Conservation (phyloP, 64 coral and sea anemone species). For the Actinia tenebrosa region DNA sequence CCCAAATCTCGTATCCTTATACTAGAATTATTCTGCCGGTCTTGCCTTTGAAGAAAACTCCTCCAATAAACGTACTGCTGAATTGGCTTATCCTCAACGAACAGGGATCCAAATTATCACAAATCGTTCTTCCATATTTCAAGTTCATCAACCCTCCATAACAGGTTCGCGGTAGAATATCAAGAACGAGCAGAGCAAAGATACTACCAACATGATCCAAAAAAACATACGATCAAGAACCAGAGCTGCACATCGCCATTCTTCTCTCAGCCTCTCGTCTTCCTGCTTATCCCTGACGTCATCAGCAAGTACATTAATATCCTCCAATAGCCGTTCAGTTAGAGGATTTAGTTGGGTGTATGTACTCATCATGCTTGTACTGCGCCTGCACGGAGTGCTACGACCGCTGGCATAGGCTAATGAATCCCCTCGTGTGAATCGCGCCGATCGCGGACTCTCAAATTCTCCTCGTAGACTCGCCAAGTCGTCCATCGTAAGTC, state of each 20-base stretch:
- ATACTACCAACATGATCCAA: constrained; percentile 37
- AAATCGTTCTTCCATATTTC: background rate
- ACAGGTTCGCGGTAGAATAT: constrained; percentile 52
- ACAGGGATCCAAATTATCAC: background rate
- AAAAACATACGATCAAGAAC: constrained; percentile 60
- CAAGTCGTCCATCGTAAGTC: constrained; percentile 34
- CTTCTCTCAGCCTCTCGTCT: constrained; percentile 78
- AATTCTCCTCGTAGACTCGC: constrained; percentile 6
- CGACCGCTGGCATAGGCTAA: constrained; percentile 50
- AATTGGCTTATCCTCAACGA: background rate
- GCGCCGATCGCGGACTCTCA: constrained; percentile 24
- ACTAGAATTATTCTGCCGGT: background rate
- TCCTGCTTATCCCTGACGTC: constrained; percentile 78
- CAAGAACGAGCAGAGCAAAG: constrained; percentile 20
- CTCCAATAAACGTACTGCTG: background rate
- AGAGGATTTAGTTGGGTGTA: constrained; percentile 46
- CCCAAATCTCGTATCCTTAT: background rate
- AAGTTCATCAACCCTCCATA: background rate
- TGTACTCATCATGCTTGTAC: constrained; percentile 59
- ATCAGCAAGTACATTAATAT: constrained; percentile 78
- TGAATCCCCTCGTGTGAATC: constrained; percentile 39
- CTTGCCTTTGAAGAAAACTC: background rate
- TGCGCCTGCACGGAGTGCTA: constrained; percentile 58
- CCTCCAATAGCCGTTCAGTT: constrained; percentile 78
- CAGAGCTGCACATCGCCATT: constrained; percentile 79